These are phyloP conservation scores for Cantharis rustica DNA, from an alignment of 2,888 invertebrate genomes.

Conservation along the genomic window DNA sequence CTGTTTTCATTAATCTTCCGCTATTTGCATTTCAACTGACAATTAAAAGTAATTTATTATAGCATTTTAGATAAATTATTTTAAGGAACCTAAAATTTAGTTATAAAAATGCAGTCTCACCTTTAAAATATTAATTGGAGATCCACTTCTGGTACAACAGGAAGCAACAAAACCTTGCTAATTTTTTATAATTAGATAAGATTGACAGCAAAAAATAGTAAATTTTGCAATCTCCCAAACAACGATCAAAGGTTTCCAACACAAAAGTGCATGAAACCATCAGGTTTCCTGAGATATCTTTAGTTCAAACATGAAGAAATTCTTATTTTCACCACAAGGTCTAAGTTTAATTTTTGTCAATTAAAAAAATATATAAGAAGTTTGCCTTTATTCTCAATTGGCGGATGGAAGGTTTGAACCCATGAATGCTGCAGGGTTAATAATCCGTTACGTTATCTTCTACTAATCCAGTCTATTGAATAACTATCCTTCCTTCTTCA, in stretches of 20 bases:
- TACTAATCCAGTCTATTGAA: neutral
- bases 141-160: neutral
- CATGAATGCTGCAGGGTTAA: neutral
- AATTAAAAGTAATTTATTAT: too few species aligned
- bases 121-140: neutral
- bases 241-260: too few species aligned
- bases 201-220: neutral
- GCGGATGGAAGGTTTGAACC: neutral
- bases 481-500: neutral
- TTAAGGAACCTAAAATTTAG: neutral
- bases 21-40: too few species aligned
- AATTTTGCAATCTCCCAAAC: neutral
- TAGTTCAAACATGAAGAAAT: too few species aligned
- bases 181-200: neutral
- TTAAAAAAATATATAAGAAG: neutral
- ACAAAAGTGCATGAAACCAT: too few species aligned
- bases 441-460: neutral
- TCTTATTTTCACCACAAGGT: too few species aligned
- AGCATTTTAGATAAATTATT: too few species aligned
- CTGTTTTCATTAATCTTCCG: too few species aligned
- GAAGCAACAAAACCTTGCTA: neutral
- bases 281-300: too few species aligned
- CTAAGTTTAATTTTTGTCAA: neutral
- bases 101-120: neutral
- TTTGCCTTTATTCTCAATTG: neutral